Percentiles rank a stretch among this genome's conserved stretches.
phyloP scores from a whole-genome alignment of 2,797 vertebrate genomes.

The Tokudaia muenninki region DNA sequence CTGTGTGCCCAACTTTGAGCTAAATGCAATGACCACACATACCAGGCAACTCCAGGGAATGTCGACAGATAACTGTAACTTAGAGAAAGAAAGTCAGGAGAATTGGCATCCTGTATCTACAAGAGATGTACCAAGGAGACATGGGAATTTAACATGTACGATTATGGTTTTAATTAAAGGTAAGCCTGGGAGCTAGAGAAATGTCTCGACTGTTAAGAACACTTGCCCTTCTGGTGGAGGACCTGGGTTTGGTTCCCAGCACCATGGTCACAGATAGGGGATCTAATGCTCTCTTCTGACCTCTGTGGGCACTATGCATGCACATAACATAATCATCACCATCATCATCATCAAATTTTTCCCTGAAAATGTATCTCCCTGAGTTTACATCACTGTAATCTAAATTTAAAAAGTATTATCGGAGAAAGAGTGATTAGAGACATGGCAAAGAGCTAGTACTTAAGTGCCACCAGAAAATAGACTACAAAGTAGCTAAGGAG shows the following conservation, averaged over 20 bases:
- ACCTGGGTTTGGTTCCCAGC: background rate
- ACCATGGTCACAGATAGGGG: background rate
- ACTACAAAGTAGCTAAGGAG: background rate
- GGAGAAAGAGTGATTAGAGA: background rate
- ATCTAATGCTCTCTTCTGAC: background rate
- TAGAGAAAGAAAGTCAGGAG: slow-evolving; percentile 18
- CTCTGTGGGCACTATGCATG: background rate
- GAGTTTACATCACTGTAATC: background rate
- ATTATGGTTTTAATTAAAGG: background rate
- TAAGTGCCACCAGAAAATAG: background rate
- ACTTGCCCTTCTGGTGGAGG: background rate
- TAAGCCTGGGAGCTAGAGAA: background rate
- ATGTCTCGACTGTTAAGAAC: background rate
- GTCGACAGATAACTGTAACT: background rate
- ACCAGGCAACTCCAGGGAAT: background rate
- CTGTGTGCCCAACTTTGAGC: background rate
- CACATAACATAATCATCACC: background rate
- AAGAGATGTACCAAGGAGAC: background rate
- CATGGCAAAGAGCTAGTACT: background rate
- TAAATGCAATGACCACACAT: background rate
- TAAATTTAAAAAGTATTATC: slow-evolving; percentile 14
- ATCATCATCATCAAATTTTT: background rate
- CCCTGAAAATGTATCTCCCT: background rate
- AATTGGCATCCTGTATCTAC: background rate
- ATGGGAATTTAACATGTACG: background rate